Conservation (phyloP, 2,797 vertebrate genomes). For the Novumbra hubbsi region DNA sequence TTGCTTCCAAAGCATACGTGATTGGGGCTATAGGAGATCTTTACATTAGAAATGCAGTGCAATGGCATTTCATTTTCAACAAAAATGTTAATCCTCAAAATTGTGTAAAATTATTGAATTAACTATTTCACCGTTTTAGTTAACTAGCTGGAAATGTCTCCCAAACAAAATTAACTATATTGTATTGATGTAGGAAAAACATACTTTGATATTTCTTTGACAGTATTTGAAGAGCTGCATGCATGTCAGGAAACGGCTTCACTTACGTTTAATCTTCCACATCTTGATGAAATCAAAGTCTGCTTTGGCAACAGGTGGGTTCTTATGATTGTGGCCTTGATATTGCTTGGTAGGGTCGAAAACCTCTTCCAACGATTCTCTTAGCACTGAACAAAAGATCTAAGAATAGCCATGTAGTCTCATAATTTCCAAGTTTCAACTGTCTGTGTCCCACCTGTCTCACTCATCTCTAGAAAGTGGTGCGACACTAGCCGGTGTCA, state of each 20-base stretch:
- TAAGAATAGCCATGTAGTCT: slow-evolving; percentile 40
- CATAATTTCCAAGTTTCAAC: slow-evolving; percentile 22
- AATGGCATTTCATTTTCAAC: neutral
- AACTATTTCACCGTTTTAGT: neutral
- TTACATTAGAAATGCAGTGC: neutral
- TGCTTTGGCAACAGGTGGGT: neutral
- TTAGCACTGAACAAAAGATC: slow-evolving; percentile 30
- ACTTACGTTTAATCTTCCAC: slow-evolving; percentile 76
- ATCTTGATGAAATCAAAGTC: slow-evolving; percentile 42
- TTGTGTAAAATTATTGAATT: neutral
- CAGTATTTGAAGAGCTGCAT: neutral
- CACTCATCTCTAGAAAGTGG: slow-evolving; percentile 17
- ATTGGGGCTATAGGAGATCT: slow-evolving; percentile 47
- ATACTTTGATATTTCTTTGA: neutral
- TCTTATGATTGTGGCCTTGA: neutral
- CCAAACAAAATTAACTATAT: neutral
- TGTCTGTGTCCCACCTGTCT: slow-evolving; percentile 21
- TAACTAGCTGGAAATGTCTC: neutral
- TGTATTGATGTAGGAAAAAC: neutral
- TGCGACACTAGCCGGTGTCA: slow-evolving; percentile 28
- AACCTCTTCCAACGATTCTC: neutral
- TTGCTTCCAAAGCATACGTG: slow-evolving; percentile 49
- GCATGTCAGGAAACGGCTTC: slow-evolving; percentile 13
- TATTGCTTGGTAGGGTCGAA: neutral
- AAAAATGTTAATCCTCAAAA: slow-evolving; percentile 2